Conservation (phyloP, 2,113 vertebrate species). For the Chrysemys picta region DNA sequence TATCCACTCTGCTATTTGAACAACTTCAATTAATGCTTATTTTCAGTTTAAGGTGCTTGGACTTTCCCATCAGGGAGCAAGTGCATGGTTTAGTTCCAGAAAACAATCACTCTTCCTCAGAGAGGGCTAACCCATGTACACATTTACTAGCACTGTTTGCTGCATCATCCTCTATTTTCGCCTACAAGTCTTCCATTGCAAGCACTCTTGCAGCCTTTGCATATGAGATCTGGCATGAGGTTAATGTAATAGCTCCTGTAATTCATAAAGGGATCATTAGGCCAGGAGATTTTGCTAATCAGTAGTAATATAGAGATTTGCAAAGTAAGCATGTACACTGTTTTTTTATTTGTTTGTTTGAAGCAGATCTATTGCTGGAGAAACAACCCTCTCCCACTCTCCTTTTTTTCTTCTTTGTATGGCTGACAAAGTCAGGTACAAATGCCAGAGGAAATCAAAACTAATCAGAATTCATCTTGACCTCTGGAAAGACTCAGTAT, state of each 20-base stretch:
- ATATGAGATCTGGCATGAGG: background rate
- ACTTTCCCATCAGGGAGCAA: background rate
- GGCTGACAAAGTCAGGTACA: background rate
- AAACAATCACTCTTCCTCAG: background rate
- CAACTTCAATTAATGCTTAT: background rate
- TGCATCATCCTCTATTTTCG: background rate
- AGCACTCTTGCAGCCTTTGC: background rate
- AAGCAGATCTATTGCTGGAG: background rate
- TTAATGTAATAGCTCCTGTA: background rate
- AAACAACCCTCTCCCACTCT: background rate
- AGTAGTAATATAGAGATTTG: background rate
- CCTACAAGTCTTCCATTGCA: background rate
- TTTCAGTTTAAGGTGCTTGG: background rate
- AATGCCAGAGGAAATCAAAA: background rate
- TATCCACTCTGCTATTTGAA: too few relatives aligned
- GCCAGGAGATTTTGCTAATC: background rate
- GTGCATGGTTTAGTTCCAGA: background rate
- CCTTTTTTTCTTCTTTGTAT: background rate
- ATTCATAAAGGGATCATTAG: background rate
- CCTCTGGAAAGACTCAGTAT: background rate
- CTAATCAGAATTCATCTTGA: background rate
- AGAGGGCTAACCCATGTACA: background rate
- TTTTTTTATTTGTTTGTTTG: background rate
- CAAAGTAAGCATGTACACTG: background rate
- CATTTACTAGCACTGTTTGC: background rate